Evolutionary conservation across 2,888 invertebrate species (phyloP).

Genomic region (Eristalis arbustorum): DNA sequence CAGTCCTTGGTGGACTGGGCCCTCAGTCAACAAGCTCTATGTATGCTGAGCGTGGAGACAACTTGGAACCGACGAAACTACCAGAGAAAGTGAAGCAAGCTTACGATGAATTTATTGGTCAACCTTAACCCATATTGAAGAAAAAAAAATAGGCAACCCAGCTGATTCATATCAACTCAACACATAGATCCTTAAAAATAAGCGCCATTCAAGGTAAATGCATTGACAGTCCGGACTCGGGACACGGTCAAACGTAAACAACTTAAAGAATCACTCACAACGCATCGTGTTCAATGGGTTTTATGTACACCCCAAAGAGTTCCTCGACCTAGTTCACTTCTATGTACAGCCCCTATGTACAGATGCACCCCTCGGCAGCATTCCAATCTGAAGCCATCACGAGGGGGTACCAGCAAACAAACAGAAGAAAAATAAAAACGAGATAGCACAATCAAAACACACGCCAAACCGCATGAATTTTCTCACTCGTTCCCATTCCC

Average conservation of each 20-base stretch:
- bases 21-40: too few relatives aligned
- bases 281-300: neutral
- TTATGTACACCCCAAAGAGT: constrained; percentile 13
- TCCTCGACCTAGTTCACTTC: constrained; percentile 33
- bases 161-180: neutral
- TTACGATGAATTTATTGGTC: too few relatives aligned
- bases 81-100: too few relatives aligned
- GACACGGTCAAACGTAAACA: constrained; percentile 3
- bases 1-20: too few relatives aligned
- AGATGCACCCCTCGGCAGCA: constrained; percentile 1
- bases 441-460: constrained; percentile 13
- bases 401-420: neutral
- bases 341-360: neutral
- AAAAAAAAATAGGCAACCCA: neutral
- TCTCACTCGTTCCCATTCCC: constrained; percentile 5
- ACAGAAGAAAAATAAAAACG: neutral
- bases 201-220: constrained; percentile 20
- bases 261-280: neutral
- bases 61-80: too few relatives aligned
- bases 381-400: neutral
- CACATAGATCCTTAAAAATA: neutral
- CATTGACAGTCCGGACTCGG: neutral
- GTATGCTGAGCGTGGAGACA: too few relatives aligned
- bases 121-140: too few relatives aligned
- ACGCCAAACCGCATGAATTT: neutral